phyloP scores from a whole-genome alignment of 1,140 invertebrate species.

The Euwallacea similis region DNA sequence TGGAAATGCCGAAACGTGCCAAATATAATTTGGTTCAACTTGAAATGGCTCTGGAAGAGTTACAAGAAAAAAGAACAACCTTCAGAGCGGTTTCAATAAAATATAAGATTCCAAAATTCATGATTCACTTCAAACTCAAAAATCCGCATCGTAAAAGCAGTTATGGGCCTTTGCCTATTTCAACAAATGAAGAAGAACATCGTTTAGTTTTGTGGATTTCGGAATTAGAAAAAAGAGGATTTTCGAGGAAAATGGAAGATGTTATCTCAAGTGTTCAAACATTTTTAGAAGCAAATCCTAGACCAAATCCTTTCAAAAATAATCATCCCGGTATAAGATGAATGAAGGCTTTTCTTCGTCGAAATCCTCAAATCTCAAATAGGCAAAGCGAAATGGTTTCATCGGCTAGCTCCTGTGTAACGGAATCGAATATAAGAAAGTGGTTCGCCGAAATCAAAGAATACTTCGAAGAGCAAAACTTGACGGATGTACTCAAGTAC shows the following conservation, averaged over 20 bases:
- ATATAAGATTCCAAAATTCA: slow-evolving; percentile 23
- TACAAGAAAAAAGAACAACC: neutral
- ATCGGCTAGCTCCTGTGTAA: slow-evolving; percentile 43
- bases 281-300: slow-evolving; percentile 39
- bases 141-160: slow-evolving; percentile 26
- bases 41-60: neutral
- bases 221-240: slow-evolving; percentile 28
- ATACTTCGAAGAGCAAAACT: slow-evolving; percentile 44
- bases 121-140: slow-evolving; percentile 27
- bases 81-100: neutral
- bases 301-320: slow-evolving; percentile 46
- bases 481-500: slow-evolving; percentile 39
- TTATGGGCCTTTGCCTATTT: slow-evolving; percentile 32
- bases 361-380: slow-evolving; percentile 43
- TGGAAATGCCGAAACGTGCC: neutral
- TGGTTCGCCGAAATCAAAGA: slow-evolving; percentile 51
- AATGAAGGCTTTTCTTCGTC: slow-evolving; percentile 48
- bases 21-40: neutral
- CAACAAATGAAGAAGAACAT: slow-evolving; percentile 34
- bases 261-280: slow-evolving; percentile 32
- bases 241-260: slow-evolving; percentile 40
- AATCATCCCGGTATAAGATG: slow-evolving; percentile 46
- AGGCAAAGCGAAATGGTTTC: slow-evolving; percentile 38
- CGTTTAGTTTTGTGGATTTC: slow-evolving; percentile 38
- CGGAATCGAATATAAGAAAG: slow-evolving; percentile 46